A percentile compares a stretch with the other conserved stretches of the same genome.
phyloP scores from a whole-genome alignment of 2,797 vertebrate genomes.

The Cyprinodon diabolis region DNA sequence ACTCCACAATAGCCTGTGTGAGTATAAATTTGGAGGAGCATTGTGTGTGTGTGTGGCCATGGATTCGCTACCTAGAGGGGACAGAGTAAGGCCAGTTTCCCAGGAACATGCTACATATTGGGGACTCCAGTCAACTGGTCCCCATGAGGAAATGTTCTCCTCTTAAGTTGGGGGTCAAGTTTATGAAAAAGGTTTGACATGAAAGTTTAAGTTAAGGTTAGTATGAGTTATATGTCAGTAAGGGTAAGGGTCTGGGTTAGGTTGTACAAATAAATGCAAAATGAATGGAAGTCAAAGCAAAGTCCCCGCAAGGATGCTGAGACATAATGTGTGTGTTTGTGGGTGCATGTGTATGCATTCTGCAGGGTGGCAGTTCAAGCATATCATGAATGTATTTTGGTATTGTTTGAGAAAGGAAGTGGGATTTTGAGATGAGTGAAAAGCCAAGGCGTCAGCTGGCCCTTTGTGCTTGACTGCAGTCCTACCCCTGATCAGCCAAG shows the following conservation, averaged over 20 bases:
- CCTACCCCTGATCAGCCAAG: slow-evolving; percentile 79
- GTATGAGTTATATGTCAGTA: too few species aligned
- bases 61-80: slow-evolving; percentile 68
- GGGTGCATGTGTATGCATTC: slow-evolving; percentile 67
- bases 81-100: too few species aligned
- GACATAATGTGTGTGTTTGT: slow-evolving; percentile 59
- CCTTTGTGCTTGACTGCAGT: slow-evolving; percentile 79
- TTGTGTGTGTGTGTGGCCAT: slow-evolving; percentile 69
- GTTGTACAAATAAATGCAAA: too few species aligned
- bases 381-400: slow-evolving; percentile 82
- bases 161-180: too few species aligned
- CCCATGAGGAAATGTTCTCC: too few species aligned
- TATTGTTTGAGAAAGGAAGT: slow-evolving; percentile 80
- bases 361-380: slow-evolving; percentile 78
- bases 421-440: slow-evolving; percentile 79
- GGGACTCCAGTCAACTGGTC: too few species aligned
- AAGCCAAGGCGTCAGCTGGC: slow-evolving; percentile 82
- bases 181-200: too few species aligned
- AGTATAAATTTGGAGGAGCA: slow-evolving; percentile 71
- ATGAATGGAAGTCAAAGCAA: too few species aligned
- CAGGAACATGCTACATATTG: too few species aligned
- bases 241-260: too few species aligned
- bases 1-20: slow-evolving; percentile 57
- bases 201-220: too few species aligned
- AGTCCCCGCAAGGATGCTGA: too few species aligned